Conservation (phyloP, 2,797 vertebrate species). For the Holocentrus rufus region DNA sequence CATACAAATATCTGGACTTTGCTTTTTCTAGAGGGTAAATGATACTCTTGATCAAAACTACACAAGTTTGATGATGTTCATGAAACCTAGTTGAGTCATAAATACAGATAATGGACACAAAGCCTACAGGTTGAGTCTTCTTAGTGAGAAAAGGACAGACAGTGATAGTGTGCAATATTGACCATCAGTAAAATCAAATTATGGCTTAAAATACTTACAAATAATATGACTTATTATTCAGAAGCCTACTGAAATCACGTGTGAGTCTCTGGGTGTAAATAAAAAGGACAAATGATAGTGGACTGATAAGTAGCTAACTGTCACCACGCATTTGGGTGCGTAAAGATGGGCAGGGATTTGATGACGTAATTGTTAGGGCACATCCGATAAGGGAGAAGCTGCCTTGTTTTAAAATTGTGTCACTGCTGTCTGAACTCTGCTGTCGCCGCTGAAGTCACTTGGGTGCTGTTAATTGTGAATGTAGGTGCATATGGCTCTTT, state of each 20-base stretch:
- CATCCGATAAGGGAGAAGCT: constrained; percentile 49
- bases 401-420: constrained; percentile 48
- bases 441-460: constrained; percentile 65
- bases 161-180: constrained; percentile 24
- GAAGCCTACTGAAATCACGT: constrained; percentile 19
- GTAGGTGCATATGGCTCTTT: constrained; percentile 58
- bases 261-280: constrained; percentile 32
- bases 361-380: constrained; percentile 25
- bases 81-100: not conserved
- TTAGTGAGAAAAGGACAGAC: constrained; percentile 18
- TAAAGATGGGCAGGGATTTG: not conserved
- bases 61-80: constrained; percentile 6
- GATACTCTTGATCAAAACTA: not conserved
- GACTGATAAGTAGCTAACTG: constrained; percentile 23
- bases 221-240: constrained; percentile 25
- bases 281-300: constrained; percentile 11
- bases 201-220: constrained; percentile 51
- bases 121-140: constrained; percentile 13
- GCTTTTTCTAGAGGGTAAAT: constrained; percentile 19
- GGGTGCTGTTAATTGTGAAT: constrained; percentile 56
- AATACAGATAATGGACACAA: constrained; percentile 6
- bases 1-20: not conserved
- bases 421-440: constrained; percentile 28
- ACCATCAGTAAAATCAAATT: constrained; percentile 23
- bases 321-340: constrained; percentile 2